These are phyloP conservation scores for Oncorhynchus tshawytscha DNA, from an alignment of 2,113 vertebrate genomes.

Conservation along the genomic window DNA sequence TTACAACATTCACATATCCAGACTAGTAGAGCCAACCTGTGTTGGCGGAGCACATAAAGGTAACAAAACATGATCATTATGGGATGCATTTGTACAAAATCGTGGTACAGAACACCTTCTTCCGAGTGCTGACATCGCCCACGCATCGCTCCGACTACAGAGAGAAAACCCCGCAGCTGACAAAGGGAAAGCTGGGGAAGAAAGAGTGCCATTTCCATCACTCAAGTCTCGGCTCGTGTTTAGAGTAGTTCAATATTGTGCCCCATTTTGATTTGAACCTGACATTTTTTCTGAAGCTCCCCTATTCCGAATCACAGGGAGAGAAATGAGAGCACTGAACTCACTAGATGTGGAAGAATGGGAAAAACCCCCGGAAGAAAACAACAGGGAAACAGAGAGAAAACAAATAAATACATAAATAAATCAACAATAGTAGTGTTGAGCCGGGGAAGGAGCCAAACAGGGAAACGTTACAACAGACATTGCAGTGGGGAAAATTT, in stretches of 20 bases:
- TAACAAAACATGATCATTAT: conserved; percentile 80
- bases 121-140: conserved; percentile 72
- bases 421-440: conserved; percentile 67
- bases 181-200: conserved; percentile 68
- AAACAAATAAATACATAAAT: conserved; percentile 79
- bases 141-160: conserved; percentile 74
- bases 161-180: conserved; percentile 75
- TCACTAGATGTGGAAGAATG: conserved; percentile 67
- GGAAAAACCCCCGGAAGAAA: conserved; percentile 8
- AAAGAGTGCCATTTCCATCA: conserved; percentile 62
- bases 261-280: conserved; percentile 73
- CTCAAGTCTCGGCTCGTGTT: conserved; percentile 61
- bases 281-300: conserved; percentile 75
- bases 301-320: conserved; percentile 69
- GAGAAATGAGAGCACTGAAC: conserved; percentile 66
- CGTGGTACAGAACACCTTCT: conserved; percentile 73
- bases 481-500: conserved; percentile 62
- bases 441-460: conserved; percentile 35
- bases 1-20: conserved; percentile 53
- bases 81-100: conserved; percentile 78
- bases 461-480: conserved; percentile 39
- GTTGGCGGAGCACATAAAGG: conserved; percentile 67
- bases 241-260: conserved; percentile 72
- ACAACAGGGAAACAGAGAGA: conserved; percentile 54
- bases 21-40: conserved; percentile 55